Percentiles rank a stretch among this genome's conserved stretches.
These are phyloP conservation scores for Leptarthrus brevirostris DNA, from an alignment of 2,888 invertebrate species.

Conservation along the genomic window DNA sequence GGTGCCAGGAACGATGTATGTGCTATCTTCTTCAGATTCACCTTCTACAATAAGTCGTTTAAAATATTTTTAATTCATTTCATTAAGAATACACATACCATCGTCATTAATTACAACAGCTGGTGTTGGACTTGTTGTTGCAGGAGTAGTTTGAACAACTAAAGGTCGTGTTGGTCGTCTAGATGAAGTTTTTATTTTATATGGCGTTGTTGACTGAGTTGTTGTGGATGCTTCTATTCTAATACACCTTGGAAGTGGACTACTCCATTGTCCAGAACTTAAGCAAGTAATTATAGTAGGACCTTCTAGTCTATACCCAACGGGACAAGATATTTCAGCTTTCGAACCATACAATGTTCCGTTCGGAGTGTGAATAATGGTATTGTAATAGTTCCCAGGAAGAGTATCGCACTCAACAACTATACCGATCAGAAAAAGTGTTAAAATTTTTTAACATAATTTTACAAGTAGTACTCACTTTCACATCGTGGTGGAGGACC, in stretches of 20 bases:
- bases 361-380: slow-evolving; percentile 73
- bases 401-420: slow-evolving; percentile 81
- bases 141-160: slow-evolving; percentile 58
- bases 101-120: slow-evolving; percentile 63
- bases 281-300: slow-evolving; percentile 76
- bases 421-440: slow-evolving; percentile 59
- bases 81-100: no score
- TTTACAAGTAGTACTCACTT: slow-evolving; percentile 68
- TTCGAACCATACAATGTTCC: slow-evolving; percentile 76
- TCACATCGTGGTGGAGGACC: slow-evolving; percentile 92
- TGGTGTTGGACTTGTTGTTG: slow-evolving; percentile 59
- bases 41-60: background rate
- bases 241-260: slow-evolving; percentile 80
- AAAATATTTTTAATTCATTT: background rate
- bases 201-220: slow-evolving; percentile 59
- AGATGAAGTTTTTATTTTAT: slow-evolving; percentile 65
- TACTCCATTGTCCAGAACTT: slow-evolving; percentile 83
- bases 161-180: slow-evolving; percentile 55
- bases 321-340: slow-evolving; percentile 80
- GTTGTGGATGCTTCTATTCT: slow-evolving; percentile 70
- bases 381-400: slow-evolving; percentile 69
- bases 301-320: slow-evolving; percentile 78
- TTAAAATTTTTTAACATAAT: no score
- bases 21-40: slow-evolving; percentile 64
- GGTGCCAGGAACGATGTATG: slow-evolving; percentile 65